Evolutionary conservation across 2,113 vertebrate genomes (phyloP).

Genomic region (Chloropsis cyanopogon): DNA sequence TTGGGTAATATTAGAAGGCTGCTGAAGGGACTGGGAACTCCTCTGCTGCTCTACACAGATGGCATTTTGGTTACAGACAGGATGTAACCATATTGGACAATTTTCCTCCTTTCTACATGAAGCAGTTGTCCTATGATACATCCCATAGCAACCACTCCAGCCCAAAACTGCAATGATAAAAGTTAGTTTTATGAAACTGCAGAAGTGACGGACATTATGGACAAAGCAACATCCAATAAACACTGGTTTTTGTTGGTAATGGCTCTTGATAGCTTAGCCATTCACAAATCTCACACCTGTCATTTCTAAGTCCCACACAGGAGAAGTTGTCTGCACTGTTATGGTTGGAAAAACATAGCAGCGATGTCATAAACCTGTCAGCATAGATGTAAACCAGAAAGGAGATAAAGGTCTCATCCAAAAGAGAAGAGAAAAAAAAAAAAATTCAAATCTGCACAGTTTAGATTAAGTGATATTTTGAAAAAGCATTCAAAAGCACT

Average conservation of each 20-base stretch:
- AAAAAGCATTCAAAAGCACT: not conserved
- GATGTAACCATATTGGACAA: not conserved
- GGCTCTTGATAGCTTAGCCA: not conserved
- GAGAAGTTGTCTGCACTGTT: not conserved
- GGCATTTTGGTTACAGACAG: not conserved
- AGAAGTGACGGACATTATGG: not conserved
- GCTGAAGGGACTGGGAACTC: not conserved
- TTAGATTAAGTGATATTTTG: not conserved
- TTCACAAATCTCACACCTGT: not conserved
- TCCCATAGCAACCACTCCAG: not conserved
- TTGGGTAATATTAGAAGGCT: not conserved
- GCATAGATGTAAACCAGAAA: not conserved
- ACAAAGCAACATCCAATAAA: not conserved
- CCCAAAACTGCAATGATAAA: not conserved
- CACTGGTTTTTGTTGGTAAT: not conserved
- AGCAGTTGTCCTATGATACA: not conserved
- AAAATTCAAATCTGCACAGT: not conserved
- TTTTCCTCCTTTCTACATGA: not conserved
- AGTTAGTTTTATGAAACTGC: not conserved
- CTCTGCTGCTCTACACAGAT: not conserved
- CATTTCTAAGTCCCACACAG: not conserved
- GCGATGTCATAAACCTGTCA: not conserved
- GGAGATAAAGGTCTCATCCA: not conserved
- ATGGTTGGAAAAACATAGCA: not conserved
- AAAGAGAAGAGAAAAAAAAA: not conserved